These are phyloP conservation scores for Lepidochrysops patricia DNA, from an alignment of 2,888 invertebrate genomes.

Conservation along the genomic window DNA sequence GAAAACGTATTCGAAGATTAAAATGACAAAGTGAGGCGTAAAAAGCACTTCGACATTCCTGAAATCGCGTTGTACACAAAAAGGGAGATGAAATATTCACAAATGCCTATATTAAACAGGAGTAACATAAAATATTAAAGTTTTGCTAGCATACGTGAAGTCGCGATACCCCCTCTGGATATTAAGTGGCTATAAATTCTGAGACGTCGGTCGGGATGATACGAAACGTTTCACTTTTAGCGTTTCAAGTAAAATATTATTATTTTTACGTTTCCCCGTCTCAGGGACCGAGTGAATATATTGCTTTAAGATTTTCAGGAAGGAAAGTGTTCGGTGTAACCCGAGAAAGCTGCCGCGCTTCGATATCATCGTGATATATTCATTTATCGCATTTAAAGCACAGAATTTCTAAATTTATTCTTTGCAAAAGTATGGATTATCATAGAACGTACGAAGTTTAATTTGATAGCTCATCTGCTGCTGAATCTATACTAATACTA, in stretches of 20 bases:
- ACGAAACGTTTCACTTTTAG: conserved; percentile 27
- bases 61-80: conserved; percentile 1
- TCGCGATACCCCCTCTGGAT: conserved; percentile 17
- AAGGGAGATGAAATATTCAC: conserved; percentile 2
- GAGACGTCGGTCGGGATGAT: conserved; percentile 24
- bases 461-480: background rate
- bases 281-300: conserved; percentile 21
- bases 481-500: no score
- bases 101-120: conserved; percentile 8
- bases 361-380: background rate
- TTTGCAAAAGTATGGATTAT: background rate
- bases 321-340: conserved; percentile 13
- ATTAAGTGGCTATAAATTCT: conserved; percentile 31
- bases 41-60: background rate
- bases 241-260: conserved; percentile 25
- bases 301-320: conserved; percentile 21
- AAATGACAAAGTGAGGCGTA: background rate
- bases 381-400: conserved; percentile 1
- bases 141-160: conserved; percentile 10
- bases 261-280: conserved; percentile 25
- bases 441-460: background rate
- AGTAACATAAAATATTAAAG: conserved; percentile 11
- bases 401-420: background rate
- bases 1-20: background rate
- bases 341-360: conserved; percentile 11